Evolutionary conservation across 2,888 invertebrate genomes (phyloP), one percentile per base, ranked within the genome.

Genomic region (Cantharis flavilabris): DNA sequence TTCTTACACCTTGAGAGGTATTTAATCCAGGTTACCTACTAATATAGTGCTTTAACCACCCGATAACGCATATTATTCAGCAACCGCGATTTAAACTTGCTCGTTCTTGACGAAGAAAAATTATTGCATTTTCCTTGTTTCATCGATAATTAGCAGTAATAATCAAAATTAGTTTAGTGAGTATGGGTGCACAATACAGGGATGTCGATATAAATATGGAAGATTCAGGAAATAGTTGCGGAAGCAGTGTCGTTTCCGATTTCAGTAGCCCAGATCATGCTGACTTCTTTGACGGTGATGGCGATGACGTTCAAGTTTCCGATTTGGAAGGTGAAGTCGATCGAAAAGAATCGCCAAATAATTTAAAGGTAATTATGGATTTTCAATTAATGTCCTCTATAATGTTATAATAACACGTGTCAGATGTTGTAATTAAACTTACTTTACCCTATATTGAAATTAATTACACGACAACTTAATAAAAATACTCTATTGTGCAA

Each of bases 201-300:
- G 86, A 87, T 85, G 85, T 84, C 77, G 86, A 86, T 79, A 81
- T 84, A 84, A 86, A 86, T 77, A 86, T 87, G 87, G 89, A 89
- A 82, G 88, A 89, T 84, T 88, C 88, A 30, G 88, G 88, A 76
- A 88, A 88, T 84, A 89, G 89, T 85, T 88, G 89, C 84, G 88
- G 89, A 78, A 87, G 88, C 84, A 88, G 88, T 84, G 88, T 88
- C 77, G 86, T 88, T 76, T 88, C 88, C 73, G 88, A 88, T 82
- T 85, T 84, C 80, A 87, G 87, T 81, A 86, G 87, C 64, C 85
- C 86, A 62, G 86, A 87, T 79, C 85, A 85, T 76, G 84, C 85
- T 69, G 91, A 91, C 82, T 89, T 90, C 81, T 91, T 91, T 69
- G 91, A 92, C 83, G 91, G 91, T 75, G 92, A 91, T 73, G 87